These are phyloP conservation scores for Myotis vivesi DNA, from an alignment of 2,797 vertebrate genomes.

Conservation along the genomic window DNA sequence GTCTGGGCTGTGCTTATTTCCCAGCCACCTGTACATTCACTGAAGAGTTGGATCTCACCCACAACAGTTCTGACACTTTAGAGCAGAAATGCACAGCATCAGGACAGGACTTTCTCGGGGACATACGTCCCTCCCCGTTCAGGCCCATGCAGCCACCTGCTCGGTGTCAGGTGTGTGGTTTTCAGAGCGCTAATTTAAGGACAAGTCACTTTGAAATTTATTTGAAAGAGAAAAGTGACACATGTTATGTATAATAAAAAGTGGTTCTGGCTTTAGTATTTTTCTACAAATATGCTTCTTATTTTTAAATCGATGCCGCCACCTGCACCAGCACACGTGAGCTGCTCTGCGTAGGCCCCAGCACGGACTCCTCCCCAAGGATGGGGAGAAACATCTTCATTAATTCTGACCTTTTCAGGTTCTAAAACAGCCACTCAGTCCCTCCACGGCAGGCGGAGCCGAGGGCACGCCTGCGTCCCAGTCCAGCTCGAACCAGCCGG, in stretches of 20 bases:
- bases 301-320: not conserved
- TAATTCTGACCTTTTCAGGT: not conserved
- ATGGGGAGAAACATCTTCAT: not conserved
- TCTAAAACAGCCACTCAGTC: not conserved
- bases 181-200: not conserved
- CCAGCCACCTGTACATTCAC: not conserved
- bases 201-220: not conserved
- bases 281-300: not conserved
- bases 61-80: no score
- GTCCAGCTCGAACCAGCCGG: not conserved
- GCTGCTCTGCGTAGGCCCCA: fast-evolving
- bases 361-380: fast-evolving
- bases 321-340: fast-evolving
- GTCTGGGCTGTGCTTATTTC: not conserved
- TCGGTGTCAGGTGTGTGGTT: not conserved
- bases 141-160: not conserved
- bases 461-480: not conserved
- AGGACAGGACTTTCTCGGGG: not conserved
- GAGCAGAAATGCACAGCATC: not conserved
- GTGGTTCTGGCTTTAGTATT: not conserved
- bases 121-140: no score
- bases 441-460: fast-evolving
- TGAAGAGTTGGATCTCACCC: not conserved
- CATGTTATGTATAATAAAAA: not conserved
- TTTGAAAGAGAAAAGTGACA: not conserved